These are phyloP conservation scores for Origma solitaria DNA, from an alignment of 2,113 vertebrate species.

Conservation along the genomic window DNA sequence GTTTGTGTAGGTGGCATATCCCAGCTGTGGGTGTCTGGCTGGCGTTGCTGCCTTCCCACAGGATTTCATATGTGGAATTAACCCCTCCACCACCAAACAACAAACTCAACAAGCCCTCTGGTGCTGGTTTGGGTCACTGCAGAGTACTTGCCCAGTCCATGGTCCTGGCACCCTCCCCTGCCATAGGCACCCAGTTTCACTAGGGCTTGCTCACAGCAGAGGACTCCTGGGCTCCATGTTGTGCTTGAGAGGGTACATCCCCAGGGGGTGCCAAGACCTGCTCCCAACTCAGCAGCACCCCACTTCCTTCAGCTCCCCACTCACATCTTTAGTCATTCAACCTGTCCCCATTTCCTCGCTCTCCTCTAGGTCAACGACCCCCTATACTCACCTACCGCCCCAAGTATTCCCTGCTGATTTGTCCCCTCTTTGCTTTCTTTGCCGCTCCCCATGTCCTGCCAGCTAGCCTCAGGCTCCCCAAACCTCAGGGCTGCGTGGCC, in stretches of 20 bases:
- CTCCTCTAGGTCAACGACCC: neutral
- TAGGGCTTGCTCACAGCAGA: neutral
- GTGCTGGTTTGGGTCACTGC: rapidly evolving
- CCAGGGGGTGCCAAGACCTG: neutral
- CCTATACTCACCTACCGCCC: neutral
- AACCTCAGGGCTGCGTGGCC: neutral
- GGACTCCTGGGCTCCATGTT: neutral
- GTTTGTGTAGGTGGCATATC: conserved; percentile 14
- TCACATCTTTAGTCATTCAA: neutral
- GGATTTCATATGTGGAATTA: neutral
- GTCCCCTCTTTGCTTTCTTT: neutral
- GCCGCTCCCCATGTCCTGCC: neutral
- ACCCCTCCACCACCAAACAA: neutral
- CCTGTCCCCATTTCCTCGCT: neutral
- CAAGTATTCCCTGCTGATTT: neutral
- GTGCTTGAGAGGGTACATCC: neutral
- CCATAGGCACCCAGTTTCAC: neutral
- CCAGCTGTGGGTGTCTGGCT: conserved; percentile 35
- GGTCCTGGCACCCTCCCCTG: neutral
- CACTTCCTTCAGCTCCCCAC: neutral
- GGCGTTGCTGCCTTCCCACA: conserved; percentile 30
- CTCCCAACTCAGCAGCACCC: neutral
- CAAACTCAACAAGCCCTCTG: rapidly evolving
- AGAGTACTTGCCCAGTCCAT: rapidly evolving
- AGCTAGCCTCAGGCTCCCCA: neutral